Evolutionary conservation across 2,888 invertebrate species (phyloP), one percentile per base, ranked within the genome.

Genomic region (Melinopterus prodromus): DNA sequence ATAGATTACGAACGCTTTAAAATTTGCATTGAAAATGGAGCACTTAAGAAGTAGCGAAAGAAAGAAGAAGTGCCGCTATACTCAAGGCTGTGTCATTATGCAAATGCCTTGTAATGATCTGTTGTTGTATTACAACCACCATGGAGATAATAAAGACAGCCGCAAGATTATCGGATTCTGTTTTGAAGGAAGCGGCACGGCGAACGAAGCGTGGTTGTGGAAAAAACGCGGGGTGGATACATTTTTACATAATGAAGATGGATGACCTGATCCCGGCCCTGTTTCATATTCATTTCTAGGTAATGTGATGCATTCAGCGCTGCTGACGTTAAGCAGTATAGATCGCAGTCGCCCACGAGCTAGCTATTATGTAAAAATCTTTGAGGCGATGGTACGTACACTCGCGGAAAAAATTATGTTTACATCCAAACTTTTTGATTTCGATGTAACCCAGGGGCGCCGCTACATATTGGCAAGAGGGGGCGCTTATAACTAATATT

Each of bases 211-310:
- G 12, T 12, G 38, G 38, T 4, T 53, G 53, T 2, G 53, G 3
- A 53, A 53, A 53, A 53, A 53, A 53, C 5, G 53, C 12, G 53
- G 7, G 53, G 53, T 53, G 9, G 53, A 53, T 53, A 53, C 53
- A 53, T 53, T 53, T 53, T 53, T 53, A 53, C 53, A 53, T 53
- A 53, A 53, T 53, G 53, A 53, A 53, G 53, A 53, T 53, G 53
- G 53, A 53, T 53, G 53, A 12, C 53, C 12, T 53, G 53, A 53
- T 7, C 26, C 53, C 53, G 53, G 53, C 53, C 2, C 53, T 53
- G 53, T 53, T 53, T 53, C 53, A 53, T 53, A 53, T 53, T 53
- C 53, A 53, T 53, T 53, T 12, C 53, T 53, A 53, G 2, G 53
- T 53, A 53, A 53, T 53, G 53, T 53, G 53, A 53, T 53, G 53